These are phyloP conservation scores for Cotesia typhae DNA, from an alignment of 1,140 invertebrate genomes.

Conservation along the genomic window DNA sequence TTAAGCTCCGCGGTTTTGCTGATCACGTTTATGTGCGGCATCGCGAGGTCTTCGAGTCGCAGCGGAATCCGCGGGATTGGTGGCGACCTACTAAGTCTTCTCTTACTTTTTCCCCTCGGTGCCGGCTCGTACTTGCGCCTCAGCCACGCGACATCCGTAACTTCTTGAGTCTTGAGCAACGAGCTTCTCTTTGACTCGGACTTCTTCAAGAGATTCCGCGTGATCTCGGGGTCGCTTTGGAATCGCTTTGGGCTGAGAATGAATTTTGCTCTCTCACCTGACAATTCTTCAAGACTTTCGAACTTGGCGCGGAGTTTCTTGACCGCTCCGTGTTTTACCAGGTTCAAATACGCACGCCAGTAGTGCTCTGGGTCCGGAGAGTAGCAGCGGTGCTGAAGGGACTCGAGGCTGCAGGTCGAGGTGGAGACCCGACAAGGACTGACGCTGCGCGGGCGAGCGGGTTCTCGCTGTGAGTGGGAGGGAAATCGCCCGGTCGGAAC, in stretches of 20 bases:
- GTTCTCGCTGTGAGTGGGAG: conserved; percentile 49
- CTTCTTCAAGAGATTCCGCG: conserved; percentile 67
- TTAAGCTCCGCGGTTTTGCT: conserved; percentile 81
- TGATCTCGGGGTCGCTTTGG: conserved; percentile 80
- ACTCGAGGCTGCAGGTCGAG: conserved; percentile 71
- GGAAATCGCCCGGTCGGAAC: conserved; percentile 41
- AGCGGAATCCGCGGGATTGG: conserved; percentile 73
- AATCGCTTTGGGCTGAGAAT: conserved; percentile 68
- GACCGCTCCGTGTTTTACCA: conserved; percentile 79
- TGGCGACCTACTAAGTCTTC: conserved; percentile 65
- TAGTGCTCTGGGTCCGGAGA: conserved; percentile 77
- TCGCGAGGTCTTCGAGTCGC: conserved; percentile 75
- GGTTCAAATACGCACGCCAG: conserved; percentile 74
- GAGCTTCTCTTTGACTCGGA: conserved; percentile 53
- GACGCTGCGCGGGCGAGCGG: conserved; percentile 56
- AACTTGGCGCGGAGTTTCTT: conserved; percentile 77
- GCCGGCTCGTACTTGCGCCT: conserved; percentile 69
- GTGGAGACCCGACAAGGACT: conserved; percentile 58
- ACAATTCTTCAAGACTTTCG: conserved; percentile 71
- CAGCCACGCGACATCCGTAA: conserved; percentile 71
- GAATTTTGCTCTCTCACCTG: conserved; percentile 45
- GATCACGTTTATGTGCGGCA: conserved; percentile 89
- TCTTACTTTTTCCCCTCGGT: conserved; percentile 63
- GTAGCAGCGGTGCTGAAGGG: conserved; percentile 70
- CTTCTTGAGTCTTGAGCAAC: conserved; percentile 65